Evolutionary conservation across 2,797 vertebrate species (phyloP).

Genomic region (Muraenolepis orangiensis): DNA sequence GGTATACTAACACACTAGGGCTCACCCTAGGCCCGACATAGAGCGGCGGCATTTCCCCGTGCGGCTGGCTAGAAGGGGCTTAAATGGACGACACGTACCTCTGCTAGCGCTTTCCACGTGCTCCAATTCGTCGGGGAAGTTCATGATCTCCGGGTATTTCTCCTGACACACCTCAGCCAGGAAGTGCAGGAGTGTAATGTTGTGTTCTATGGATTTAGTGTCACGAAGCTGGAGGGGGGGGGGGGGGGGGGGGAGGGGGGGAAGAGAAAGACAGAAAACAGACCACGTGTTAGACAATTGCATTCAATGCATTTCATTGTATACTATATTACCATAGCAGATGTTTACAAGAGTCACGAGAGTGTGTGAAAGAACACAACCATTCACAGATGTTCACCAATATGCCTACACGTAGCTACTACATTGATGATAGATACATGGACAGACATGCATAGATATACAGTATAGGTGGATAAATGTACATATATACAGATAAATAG

Average conservation of each 20-base stretch:
- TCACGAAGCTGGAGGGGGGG: slow-evolving; percentile 82
- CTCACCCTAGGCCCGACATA: background rate
- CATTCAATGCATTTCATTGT: background rate
- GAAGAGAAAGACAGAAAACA: background rate
- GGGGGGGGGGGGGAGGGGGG: no score
- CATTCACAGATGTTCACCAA: background rate
- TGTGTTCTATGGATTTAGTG: slow-evolving; percentile 91
- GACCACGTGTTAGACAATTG: background rate
- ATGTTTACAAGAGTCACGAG: background rate
- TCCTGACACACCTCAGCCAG: slow-evolving; percentile 92
- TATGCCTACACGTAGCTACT: background rate
- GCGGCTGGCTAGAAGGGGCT: background rate
- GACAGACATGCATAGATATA: background rate
- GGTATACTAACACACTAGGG: background rate
- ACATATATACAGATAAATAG: background rate
- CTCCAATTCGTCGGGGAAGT: slow-evolving; percentile 90
- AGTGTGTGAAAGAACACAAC: background rate
- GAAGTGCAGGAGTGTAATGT: slow-evolving; percentile 90
- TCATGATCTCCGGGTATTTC: slow-evolving; percentile 79
- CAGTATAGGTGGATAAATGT: background rate
- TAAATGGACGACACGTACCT: slow-evolving; percentile 72
- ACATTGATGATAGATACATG: background rate
- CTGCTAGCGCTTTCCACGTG: slow-evolving; percentile 93
- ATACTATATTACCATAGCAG: background rate
- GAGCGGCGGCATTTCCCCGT: background rate